Evolutionary conservation across 30 jellyfish, hydroid and myxozoan genomes (phyloP), one percentile per base, ranked within the genome.

Genomic region (Hydractinia echinata): DNA sequence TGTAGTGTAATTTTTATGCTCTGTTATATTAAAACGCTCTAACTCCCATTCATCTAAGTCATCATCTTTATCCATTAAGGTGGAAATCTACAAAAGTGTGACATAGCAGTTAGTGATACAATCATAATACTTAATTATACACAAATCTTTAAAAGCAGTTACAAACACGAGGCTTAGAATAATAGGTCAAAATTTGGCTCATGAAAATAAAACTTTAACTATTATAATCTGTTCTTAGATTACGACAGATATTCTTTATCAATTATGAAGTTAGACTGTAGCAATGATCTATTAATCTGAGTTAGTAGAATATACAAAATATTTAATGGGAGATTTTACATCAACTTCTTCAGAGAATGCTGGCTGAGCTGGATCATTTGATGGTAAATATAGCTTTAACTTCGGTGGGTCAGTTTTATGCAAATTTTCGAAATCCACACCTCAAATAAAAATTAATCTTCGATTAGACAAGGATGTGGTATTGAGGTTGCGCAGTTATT

Each of bases 361-460:
- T 8, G 87, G 87, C 50, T 80, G 87, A 11, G 66, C 85, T 7
- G 87, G 87, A 5, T 52, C 68, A 80, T 80, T 83, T 55, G 99
- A 84, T 51, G 99, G 99, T 8, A 93, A 89, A 73, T 87, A 93
- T 4, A 92, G 94, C 71, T 81, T 61, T 55, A 93, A 85, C 71
- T 88, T 87, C 39, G 99, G 99, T 4, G 99, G 99, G 19, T 61
- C 72, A 81, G 76, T 87, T 16, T 44, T 16, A 53, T 83, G 99
- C 7, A 93, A 81, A 72, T 82, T 79, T 19, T 87, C 95, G 89
- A 95, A 93, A 19, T 93, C 90, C 18, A 84, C 84, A 13, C 89
- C 99, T 93, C 64, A 4, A 44, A 76, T 15, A 76, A 6, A 51
- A 84, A 30, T 30, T 30, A 30, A 30, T 30, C 44, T 30, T 30